phyloP scores from a whole-genome alignment of 2,797 vertebrate species.

The Mormyrops boulengeri region DNA sequence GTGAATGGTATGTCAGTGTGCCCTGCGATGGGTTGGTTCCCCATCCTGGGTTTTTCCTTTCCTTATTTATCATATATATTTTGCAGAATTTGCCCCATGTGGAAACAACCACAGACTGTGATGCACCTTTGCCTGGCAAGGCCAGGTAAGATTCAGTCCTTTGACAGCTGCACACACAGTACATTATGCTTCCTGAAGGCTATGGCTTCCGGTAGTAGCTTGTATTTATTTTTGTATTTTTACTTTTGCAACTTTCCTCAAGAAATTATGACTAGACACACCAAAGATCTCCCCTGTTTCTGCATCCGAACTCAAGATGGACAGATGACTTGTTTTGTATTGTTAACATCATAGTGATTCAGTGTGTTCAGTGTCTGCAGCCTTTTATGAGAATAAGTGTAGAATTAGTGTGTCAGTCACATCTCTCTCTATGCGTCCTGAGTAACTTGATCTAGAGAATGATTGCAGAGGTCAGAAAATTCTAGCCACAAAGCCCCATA shows the following conservation, averaged over 20 bases:
- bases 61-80: not conserved
- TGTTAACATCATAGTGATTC: not conserved
- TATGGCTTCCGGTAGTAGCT: not conserved
- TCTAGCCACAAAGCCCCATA: not conserved
- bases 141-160: conserved; percentile 46
- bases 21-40: not conserved
- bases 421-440: not conserved
- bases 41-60: not conserved
- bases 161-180: not conserved
- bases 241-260: not conserved
- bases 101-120: conserved; percentile 45
- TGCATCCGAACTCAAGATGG: not conserved
- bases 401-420: not conserved
- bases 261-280: not conserved
- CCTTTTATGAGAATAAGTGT: not conserved
- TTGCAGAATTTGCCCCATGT: conserved; percentile 38
- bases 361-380: not conserved
- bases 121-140: conserved; percentile 45
- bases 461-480: not conserved
- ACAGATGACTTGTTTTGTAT: not conserved
- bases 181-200: not conserved
- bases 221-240: not conserved
- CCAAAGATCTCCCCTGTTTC: not conserved
- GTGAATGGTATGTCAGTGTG: not conserved
- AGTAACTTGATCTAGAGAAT: not conserved